phyloP scores from a whole-genome alignment of 2,888 invertebrate species.

The Oxycera nigricornis region DNA sequence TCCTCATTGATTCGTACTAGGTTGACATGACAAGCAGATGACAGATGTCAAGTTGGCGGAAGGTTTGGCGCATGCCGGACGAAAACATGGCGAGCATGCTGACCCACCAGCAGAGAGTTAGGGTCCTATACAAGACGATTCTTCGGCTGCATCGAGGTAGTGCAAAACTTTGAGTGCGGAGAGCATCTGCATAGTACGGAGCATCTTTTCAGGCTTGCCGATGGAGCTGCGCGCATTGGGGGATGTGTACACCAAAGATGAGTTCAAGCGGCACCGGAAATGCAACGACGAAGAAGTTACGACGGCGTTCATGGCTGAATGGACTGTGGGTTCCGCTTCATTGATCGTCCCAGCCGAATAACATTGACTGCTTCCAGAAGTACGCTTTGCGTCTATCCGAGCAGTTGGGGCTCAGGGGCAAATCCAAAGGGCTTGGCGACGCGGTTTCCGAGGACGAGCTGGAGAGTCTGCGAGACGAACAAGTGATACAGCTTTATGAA shows the following conservation, averaged over 20 bases:
- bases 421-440: conserved; percentile 69
- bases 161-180: no score
- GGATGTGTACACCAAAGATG: conserved; percentile 79
- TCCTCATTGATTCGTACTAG: no score
- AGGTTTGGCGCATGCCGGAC: no score
- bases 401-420: conserved; percentile 74
- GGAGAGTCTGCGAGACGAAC: conserved; percentile 79
- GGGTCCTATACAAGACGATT: conserved; percentile 79
- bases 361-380: conserved; percentile 64
- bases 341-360: not conserved
- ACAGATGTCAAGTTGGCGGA: no score
- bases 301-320: conserved; percentile 81
- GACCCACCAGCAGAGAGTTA: conserved; percentile 70
- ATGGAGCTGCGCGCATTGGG: conserved; percentile 74
- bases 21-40: no score
- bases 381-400: conserved; percentile 78
- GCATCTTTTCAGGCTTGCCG: conserved; percentile 66
- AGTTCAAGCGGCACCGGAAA: conserved; percentile 84
- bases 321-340: conserved; percentile 70
- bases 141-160: conserved; percentile 75
- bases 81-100: conserved; percentile 53
- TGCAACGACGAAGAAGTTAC: conserved; percentile 76
- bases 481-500: conserved; percentile 84
- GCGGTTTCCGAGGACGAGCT: conserved; percentile 69
- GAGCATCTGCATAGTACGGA: not conserved